A percentile compares a stretch with the other conserved stretches of the same genome.
These are phyloP conservation scores for Osmerus mordax DNA, from an alignment of 2,113 vertebrate species.

Conservation along the genomic window DNA sequence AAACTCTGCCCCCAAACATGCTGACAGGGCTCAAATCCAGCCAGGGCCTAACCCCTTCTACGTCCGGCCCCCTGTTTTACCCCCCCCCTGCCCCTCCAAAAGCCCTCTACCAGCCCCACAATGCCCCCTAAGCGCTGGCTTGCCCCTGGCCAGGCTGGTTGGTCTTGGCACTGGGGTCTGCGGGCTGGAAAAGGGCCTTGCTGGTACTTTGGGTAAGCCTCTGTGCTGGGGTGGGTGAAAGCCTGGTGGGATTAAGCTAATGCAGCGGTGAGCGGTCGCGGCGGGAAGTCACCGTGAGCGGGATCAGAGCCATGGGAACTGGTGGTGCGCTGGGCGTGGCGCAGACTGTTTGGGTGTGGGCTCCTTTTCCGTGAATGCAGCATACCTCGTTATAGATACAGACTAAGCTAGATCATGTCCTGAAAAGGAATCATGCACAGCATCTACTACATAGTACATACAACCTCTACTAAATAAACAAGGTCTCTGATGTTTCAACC, in stretches of 20 bases:
- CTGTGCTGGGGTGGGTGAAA: slow-evolving; percentile 24
- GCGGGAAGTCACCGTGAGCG: slow-evolving; percentile 22
- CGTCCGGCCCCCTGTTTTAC: slow-evolving; percentile 19
- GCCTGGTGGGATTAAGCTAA: slow-evolving; percentile 42
- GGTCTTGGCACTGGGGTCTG: slow-evolving; percentile 25
- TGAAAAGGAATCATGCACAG: no score
- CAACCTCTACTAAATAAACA: no score
- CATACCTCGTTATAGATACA: background rate
- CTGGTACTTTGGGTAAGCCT: slow-evolving; percentile 50
- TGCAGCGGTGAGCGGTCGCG: slow-evolving; percentile 11
- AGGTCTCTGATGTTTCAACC: no score
- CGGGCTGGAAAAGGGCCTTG: slow-evolving; percentile 34
- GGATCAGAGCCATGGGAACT: slow-evolving; percentile 21
- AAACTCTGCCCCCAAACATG: slow-evolving; percentile 19
- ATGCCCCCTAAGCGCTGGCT: background rate
- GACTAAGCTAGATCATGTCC: no score
- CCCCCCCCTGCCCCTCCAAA: background rate
- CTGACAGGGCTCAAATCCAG: slow-evolving; percentile 30
- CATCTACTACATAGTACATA: no score
- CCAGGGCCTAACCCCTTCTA: slow-evolving; percentile 30
- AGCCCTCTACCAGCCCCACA: slow-evolving; percentile 4
- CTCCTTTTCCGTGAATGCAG: background rate
- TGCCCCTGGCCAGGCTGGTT: slow-evolving; percentile 17
- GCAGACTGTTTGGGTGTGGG: background rate
- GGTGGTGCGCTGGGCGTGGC: background rate